Evolutionary conservation across 2,113 vertebrate species (phyloP).

Genomic region (Trematocara nigrifrons): DNA sequence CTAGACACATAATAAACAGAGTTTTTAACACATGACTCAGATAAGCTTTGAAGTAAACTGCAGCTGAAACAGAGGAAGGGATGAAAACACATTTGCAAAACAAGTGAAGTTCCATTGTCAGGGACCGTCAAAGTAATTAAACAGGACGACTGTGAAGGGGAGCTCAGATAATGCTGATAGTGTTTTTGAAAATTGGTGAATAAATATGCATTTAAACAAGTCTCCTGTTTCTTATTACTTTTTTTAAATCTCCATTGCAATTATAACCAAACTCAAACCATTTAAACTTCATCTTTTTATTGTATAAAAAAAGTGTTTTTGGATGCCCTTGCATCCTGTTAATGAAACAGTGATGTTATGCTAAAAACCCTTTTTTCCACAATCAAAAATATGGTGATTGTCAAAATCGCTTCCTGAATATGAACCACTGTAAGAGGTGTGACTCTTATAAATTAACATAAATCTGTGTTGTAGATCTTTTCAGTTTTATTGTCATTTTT

Average conservation of each 20-base stretch:
- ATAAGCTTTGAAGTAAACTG: background rate
- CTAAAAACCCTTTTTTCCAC: background rate
- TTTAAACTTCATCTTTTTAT: background rate
- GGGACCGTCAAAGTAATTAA: slow-evolving; percentile 21
- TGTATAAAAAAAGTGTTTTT: background rate
- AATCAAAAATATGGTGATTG: background rate
- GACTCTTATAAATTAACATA: background rate
- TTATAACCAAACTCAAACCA: background rate
- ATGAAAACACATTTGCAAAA: slow-evolving; percentile 19
- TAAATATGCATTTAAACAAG: slow-evolving; percentile 40
- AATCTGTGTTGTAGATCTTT: background rate
- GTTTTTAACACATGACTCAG: background rate
- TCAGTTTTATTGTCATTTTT: background rate
- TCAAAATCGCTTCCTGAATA: background rate
- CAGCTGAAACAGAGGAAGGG: background rate
- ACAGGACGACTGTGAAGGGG: background rate
- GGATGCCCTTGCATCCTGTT: background rate
- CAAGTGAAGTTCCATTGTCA: slow-evolving; percentile 18
- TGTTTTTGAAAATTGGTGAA: slow-evolving; percentile 23
- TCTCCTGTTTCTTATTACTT: background rate
- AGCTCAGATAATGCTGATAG: slow-evolving; percentile 23
- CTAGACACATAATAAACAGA: background rate
- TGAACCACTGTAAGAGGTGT: background rate
- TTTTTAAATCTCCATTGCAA: background rate
- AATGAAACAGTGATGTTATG: background rate